These are phyloP conservation scores for Rhabdomys dilectus DNA, from an alignment of 2,113 vertebrate genomes.

Conservation along the genomic window DNA sequence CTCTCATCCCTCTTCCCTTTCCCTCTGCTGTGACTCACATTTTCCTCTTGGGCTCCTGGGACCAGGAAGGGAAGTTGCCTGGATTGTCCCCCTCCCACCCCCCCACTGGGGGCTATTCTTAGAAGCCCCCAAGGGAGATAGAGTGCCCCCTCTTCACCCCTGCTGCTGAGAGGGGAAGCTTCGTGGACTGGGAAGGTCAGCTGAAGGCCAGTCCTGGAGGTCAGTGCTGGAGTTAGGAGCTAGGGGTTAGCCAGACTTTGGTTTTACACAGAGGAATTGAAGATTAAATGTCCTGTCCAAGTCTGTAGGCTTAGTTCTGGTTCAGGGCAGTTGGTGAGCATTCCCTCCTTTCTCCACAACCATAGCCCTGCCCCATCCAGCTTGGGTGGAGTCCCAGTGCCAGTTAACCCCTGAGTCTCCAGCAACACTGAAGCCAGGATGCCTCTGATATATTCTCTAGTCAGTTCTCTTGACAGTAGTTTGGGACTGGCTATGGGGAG, in stretches of 20 bases:
- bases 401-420: slow-evolving; percentile 67
- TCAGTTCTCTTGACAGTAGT: neutral
- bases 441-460: neutral
- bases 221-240: neutral
- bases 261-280: slow-evolving; percentile 9
- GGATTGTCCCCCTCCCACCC: slow-evolving; percentile 72
- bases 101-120: slow-evolving; percentile 82
- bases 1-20: slow-evolving; percentile 77
- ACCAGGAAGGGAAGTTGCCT: slow-evolving; percentile 81
- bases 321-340: slow-evolving; percentile 7
- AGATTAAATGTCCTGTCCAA: neutral
- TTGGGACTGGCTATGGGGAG: neutral
- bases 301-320: slow-evolving; percentile 46
- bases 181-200: slow-evolving; percentile 39
- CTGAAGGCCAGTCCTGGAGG: neutral
- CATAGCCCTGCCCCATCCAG: slow-evolving; percentile 38
- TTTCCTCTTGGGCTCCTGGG: slow-evolving; percentile 87
- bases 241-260: neutral
- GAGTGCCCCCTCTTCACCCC: slow-evolving; percentile 68
- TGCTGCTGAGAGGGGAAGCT: slow-evolving; percentile 34
- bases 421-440: neutral
- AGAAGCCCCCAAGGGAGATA: slow-evolving; percentile 79
- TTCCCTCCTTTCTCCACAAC: slow-evolving; percentile 55
- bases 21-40: slow-evolving; percentile 83
- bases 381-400: slow-evolving; percentile 53